Evolutionary conservation across 1,140 invertebrate species (phyloP), one percentile per base, ranked within the genome.

Genomic region (Drosophila quadrilineata): DNA sequence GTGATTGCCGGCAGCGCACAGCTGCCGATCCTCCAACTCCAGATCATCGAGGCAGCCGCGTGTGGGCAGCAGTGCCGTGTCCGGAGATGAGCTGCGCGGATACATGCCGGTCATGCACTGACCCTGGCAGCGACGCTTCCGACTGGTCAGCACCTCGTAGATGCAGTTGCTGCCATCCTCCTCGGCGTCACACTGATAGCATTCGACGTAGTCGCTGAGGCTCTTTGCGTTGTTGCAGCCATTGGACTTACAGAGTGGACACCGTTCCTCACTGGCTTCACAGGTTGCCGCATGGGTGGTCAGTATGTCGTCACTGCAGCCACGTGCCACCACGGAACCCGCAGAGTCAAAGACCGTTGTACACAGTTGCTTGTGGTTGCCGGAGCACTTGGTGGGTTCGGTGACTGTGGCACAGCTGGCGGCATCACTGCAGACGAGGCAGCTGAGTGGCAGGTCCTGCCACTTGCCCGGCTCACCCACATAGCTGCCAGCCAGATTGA

Each of bases 21-120:
- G 43, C 0, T 64, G 38, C 0, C 75, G 64, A 14, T 88, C 82
- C 2, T 56, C 66, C n/a, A 52, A 10, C 26, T 75, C 72, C 6
- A 87, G 29, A 41, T 89, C 87, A n/a, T 88, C 84, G 6, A 89
- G 49, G 22, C 87, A 89, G 9, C 87, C 62, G 10, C 87, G 87
- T 5, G 67, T 43, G 6, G 88, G 57, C 40, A 89, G 57, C 8
- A 86, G 62, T 0, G 87, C 59, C 1, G 87, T 65, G 58, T 89
- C 80, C 28, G 9, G 38, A 0, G 79, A 38, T 17, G 73, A 79
- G 16, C 79, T 86, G 19, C 87, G 82, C 2, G 87, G 87, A 46
- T 87, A 88, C 43, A 89, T 29, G 3, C 84, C 87, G 0, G 66
- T 71, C 68, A 87, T 86, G 57, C 87, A 89, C 14, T 71, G 60